Conservation (phyloP, 2,888 invertebrate genomes). For the Zaprionus bogoriensis region DNA sequence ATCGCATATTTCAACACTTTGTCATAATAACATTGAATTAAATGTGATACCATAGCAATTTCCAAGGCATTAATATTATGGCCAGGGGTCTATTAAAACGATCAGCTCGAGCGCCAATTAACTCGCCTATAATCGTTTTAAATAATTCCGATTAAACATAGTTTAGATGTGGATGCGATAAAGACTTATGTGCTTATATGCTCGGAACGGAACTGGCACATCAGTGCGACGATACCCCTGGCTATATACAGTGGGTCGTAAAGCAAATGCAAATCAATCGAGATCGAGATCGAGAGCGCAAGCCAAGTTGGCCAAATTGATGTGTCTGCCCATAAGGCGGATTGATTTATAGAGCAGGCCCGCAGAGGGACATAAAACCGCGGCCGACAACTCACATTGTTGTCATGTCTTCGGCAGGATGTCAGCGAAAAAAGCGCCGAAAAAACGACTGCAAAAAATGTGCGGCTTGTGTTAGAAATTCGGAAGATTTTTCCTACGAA, state of each 20-base stretch:
- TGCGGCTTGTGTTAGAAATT: conserved; percentile 23
- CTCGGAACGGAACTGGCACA: conserved; percentile 11
- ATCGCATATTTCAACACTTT: conserved; percentile 22
- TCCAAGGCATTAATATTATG: conserved; percentile 19
- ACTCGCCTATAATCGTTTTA: conserved; percentile 42
- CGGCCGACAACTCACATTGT: conserved; percentile 19
- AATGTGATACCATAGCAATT: conserved; percentile 16
- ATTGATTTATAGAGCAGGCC: conserved; percentile 52
- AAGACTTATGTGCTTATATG: background rate
- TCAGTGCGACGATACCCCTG: background rate
- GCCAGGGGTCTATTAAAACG: background rate
- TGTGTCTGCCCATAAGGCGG: conserved; percentile 33
- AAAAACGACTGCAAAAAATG: conserved; percentile 32
- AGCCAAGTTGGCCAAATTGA: conserved; percentile 28
- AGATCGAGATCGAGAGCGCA: conserved; percentile 12
- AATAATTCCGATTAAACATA: conserved; percentile 15
- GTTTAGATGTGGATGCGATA: conserved; percentile 1
- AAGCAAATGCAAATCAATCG: conserved; percentile 38
- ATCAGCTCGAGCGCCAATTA: conserved; percentile 40
- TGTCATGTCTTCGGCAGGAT: conserved; percentile 26
- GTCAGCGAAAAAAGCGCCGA: background rate
- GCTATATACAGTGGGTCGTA: background rate
- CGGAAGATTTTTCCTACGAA: conserved; percentile 21
- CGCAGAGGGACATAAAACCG: conserved; percentile 1
- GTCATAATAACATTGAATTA: conserved; percentile 12